A percentile compares a stretch with the other conserved stretches of the same genome.
Evolutionary conservation across 1,140 invertebrate species (phyloP).

Genomic region (Temnothorax curvispinosus): DNA sequence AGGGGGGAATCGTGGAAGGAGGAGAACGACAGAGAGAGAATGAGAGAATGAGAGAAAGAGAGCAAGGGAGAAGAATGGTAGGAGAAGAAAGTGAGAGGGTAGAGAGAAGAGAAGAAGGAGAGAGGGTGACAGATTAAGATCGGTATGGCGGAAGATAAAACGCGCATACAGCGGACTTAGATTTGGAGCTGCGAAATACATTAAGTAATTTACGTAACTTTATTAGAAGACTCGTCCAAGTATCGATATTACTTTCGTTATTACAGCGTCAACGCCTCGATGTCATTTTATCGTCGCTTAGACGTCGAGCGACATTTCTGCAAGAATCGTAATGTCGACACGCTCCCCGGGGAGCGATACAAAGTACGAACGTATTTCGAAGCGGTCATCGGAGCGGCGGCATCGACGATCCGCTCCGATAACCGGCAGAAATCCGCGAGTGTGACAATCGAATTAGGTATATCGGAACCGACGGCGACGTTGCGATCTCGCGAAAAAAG

Average conservation of each 20-base stretch:
- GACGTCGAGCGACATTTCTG: neutral
- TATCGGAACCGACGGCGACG: neutral
- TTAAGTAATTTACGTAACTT: constrained; percentile 11
- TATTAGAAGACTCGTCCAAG: neutral
- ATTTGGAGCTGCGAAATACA: neutral
- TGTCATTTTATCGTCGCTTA: neutral
- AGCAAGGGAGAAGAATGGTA: neutral
- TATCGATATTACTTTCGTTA: neutral
- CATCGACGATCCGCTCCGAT: neutral
- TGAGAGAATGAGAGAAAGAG: neutral
- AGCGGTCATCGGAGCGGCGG: neutral
- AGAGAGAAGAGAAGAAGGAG: neutral
- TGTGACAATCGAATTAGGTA: neutral
- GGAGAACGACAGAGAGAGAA: constrained; percentile 10
- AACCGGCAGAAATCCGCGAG: neutral
- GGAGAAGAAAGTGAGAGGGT: too few species aligned
- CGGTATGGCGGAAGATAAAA: constrained; percentile 20
- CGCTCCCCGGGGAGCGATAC: neutral
- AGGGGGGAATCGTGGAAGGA: constrained; percentile 17
- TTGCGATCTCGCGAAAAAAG: constrained; percentile 15
- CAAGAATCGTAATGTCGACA: neutral
- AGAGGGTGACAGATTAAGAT: constrained; percentile 24
- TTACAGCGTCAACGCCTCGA: neutral
- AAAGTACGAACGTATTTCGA: neutral
- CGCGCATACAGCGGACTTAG: neutral